Evolutionary conservation across 2,113 vertebrate genomes (phyloP), one percentile per base, ranked within the genome.

Genomic region (Cynoglossus semilaevis): DNA sequence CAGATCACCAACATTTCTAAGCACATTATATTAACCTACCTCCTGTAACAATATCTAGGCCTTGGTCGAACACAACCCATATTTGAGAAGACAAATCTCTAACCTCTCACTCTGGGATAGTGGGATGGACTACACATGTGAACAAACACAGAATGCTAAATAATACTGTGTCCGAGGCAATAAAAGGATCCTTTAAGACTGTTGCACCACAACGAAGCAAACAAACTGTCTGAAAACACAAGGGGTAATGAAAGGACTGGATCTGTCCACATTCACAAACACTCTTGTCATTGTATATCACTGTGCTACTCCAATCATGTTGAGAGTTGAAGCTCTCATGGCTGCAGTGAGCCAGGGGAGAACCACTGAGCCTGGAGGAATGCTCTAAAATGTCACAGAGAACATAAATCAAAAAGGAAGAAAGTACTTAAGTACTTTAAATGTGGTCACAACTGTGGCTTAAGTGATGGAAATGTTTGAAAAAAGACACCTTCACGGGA

Each of bases 251-350:
- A 56, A 66, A 48, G 64, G 49, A 71, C 62, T 58, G 37, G 52
- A 51, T 51, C 29, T 68, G 52, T 74, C 51, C 50, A 65, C 72
- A 62, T 63, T 52, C 64, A 62, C 70, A 78, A 78, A 17, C 69
- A 76, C 79, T 50, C 62, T 61, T 64, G 79, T 72, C 79, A 65
- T 48, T 79, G 68, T 83, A 71, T 19, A 82, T 85, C 76, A 76
- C 74, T 1, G 45, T 44, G 0, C 47, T 15, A 29, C 58, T 73
- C 55, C 70, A 60, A 62, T 51, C 72, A 76, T 19, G 42, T 45
- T 5, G 58, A 50, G 63, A 74, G 68, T 70, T 69, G 66, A 74
- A 59, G 74, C 58, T 56, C 45, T 41, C 36, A 45, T 46, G 44
- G 46, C 63, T 34, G 22, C 59, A 13, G 51, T 73, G 22, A 69